Conservation (phyloP, 37 sponge, comb jelly and placozoan genomes). For the Oscarella lobularis region DNA sequence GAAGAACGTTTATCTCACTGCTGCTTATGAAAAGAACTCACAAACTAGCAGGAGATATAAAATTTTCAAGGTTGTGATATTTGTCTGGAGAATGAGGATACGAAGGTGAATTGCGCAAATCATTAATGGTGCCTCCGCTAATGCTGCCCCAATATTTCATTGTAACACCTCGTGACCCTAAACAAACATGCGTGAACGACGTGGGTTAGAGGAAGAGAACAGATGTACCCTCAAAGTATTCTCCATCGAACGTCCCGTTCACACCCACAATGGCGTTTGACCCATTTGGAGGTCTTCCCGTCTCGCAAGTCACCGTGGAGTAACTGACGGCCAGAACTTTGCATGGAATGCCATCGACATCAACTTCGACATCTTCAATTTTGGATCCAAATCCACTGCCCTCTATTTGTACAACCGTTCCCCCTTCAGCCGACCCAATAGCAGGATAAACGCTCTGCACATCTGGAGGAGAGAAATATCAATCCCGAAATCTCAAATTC, state of each 20-base stretch:
- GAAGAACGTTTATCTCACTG: too few species aligned
- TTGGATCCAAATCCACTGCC: constrained; percentile 51
- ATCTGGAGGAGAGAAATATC: not conserved
- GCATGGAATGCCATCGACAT: constrained; percentile 8
- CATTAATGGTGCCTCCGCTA: not conserved
- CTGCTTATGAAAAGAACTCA: too few species aligned
- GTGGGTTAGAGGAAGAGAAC: not conserved
- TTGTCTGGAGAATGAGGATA: not conserved
- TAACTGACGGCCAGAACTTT: not conserved
- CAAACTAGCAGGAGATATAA: not conserved
- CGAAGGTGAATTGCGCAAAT: not conserved
- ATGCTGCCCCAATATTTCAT: not conserved
- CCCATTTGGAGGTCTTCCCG: not conserved
- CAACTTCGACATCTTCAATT: constrained; percentile 14
- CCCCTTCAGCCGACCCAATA: constrained; percentile 29
- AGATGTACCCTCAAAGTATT: not conserved
- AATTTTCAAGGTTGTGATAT: not conserved
- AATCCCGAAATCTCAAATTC: too few species aligned
- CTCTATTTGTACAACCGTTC: constrained; percentile 31
- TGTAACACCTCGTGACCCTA: not conserved
- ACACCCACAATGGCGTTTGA: not conserved
- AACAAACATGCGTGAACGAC: not conserved
- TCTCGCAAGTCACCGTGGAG: not conserved
- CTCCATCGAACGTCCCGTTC: not conserved
- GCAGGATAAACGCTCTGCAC: constrained; percentile 11